Conservation (phyloP, 2,888 invertebrate genomes). For the Tenthredo notha region DNA sequence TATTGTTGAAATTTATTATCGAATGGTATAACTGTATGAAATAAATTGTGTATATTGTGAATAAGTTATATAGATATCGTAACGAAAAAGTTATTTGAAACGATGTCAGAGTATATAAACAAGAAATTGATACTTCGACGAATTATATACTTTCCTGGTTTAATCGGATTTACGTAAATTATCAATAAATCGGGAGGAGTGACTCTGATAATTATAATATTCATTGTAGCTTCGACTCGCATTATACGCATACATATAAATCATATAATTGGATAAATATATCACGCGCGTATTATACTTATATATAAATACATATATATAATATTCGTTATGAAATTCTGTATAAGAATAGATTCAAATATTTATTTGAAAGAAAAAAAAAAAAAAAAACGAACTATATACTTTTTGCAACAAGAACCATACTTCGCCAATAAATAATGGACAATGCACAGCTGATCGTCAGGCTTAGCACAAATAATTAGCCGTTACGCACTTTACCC, state of each 20-base stretch:
- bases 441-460: not conserved
- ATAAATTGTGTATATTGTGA: constrained; percentile 27
- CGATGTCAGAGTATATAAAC: not conserved
- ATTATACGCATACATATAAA: not conserved
- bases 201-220: not conserved
- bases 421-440: not conserved
- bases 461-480: constrained; percentile 16
- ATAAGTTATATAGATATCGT: not conserved
- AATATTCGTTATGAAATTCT: not conserved
- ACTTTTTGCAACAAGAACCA: not conserved
- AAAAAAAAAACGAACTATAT: not conserved
- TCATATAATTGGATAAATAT: not conserved
- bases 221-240: constrained; percentile 16
- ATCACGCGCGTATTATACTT: not conserved
- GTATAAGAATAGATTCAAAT: not conserved
- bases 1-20: not conserved
- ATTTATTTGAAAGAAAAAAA: not conserved
- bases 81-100: not conserved
- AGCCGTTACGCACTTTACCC: not conserved
- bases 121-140: not conserved
- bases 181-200: not conserved
- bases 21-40: not conserved
- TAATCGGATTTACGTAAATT: not conserved
- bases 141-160: not conserved
- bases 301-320: not conserved